Base-by-base conservation (phyloP, 2,113 vertebrate species). In the Triplophysa dalaica region DNA sequence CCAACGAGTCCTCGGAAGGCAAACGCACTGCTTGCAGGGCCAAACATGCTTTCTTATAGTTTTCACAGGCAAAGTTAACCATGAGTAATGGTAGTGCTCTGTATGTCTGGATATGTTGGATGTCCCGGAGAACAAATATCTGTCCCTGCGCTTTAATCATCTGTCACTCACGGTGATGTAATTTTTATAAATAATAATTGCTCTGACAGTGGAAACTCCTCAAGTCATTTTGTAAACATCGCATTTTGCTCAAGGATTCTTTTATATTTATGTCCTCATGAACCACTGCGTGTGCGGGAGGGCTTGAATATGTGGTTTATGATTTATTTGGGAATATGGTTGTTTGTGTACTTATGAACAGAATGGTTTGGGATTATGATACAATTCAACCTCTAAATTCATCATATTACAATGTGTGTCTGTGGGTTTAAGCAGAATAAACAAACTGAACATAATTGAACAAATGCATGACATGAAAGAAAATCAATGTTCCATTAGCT, bases 71-170 rank as follows among this genome's bases (percentile, higher is more conserved):
- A 66, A 54, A 65, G 45, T 77, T 76, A 65, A 52, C 41, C 22
- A 52, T 76, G 75, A 77, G 26, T 65, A 66, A 77, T 77, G 26
- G 24, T 77, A n/a, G 24, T 4, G 8, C 58, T 65, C 12, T 64
- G 61, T 21, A 21, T 58, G 16, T 58, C n/a, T 56, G 54, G 22
- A 64, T 50, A 38, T 77, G 61, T 52, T 17, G 45, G 16, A 76
- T 76, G 61, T 77, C 75, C 75, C 54, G 62, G 45, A 77, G 62
- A 52, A 66, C 7, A 77, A 77, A 77, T 77, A 66, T 65, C 75
- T 22, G 62, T 77, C 62, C 52, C 17, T 54, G 43, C 29, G 24
- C 6, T 65, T 77, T 77, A 38, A 77, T 65, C 45, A 65, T 77
- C 75, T 66, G 75, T 65, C 75, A 65, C 43, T 65, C 17, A 54